Evolutionary conservation across 2,888 invertebrate species (phyloP), one percentile per base, ranked within the genome.

Genomic region (Cephus pulcher): DNA sequence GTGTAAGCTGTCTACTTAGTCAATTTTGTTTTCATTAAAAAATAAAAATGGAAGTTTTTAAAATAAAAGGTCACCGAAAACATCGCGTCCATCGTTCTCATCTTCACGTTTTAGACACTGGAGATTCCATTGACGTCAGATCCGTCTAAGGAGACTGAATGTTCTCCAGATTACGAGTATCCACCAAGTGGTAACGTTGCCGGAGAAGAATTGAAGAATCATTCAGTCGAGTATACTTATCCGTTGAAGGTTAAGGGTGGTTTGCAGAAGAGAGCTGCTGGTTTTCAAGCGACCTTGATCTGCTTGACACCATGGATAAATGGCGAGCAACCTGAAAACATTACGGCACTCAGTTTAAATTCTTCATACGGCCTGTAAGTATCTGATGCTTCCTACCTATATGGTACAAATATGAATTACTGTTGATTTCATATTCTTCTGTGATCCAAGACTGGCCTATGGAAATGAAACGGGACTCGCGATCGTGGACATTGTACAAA

Each of bases 341-440:
- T 99, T 90, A 95, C 97, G 86, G 95, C 98, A 84, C 95, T 99
- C 90, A 96, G 97, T 88, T 94, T 99, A 92, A 99, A 98, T 93
- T 98, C 99, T 87, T 97, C 97, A 79, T 99, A 98, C 93, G 98
- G 98, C 92, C 94, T 99, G 99, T 99, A 93, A 96, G 97, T 95
- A 86, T 77, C 74, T 69, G 34, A 23, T 56, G 40, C 4, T 15
- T 15, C 2, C 6, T 40, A 40, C 4, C 15, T 6, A 40, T 15
- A 11, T 73, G 12, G 11, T 74, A 12, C 33, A 33, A 33, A 34
- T 35, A 23, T 75, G 15, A 33, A 56, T 15, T 56, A 56, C 56
- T 9, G 76, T 15, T 80, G 40, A 32, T 37, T 78, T 78, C 75
- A 81, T 37, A 92, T 92, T 73, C 93, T 23, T 56, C 23, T 56